A percentile compares a stretch with the other conserved stretches of the same genome.
These are phyloP conservation scores for Oxyteleia sp. DNA, from an alignment of 2,888 invertebrate genomes.

Conservation along the genomic window DNA sequence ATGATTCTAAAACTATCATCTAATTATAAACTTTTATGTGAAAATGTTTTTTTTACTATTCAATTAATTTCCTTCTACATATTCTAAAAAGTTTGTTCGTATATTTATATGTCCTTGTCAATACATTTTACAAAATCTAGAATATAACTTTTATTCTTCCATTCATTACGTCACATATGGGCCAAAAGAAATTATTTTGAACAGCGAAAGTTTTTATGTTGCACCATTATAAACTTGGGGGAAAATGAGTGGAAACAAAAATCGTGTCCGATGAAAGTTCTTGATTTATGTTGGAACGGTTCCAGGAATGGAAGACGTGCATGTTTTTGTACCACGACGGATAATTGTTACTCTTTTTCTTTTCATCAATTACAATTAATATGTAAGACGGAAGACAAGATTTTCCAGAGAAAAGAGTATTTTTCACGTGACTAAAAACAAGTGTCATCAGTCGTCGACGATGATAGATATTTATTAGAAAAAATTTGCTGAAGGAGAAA, in stretches of 20 bases:
- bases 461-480: no score
- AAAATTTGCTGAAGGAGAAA: no score
- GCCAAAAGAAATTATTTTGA: conserved; percentile 18
- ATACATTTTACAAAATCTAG: no score
- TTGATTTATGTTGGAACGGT: conserved; percentile 42
- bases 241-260: conserved; percentile 57
- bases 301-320: conserved; percentile 61
- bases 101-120: no score
- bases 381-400: conserved; percentile 44
- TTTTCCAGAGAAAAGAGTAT: conserved; percentile 38
- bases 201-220: conserved; percentile 45
- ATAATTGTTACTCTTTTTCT: conserved; percentile 56
- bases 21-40: no score
- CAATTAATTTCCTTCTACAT: no score
- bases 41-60: no score
- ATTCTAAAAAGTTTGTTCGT: no score
- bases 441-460: no score
- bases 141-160: no score
- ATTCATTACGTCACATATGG: conserved; percentile 24
- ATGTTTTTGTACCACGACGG: conserved; percentile 37
- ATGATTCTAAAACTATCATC: no score
- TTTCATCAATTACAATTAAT: conserved; percentile 57
- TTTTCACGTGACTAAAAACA: no score
- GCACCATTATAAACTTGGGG: conserved; percentile 39
- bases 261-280: conserved; percentile 60